Evolutionary conservation across 2,888 invertebrate genomes (phyloP), one percentile per base, ranked within the genome.

Genomic region (Apotomis betuletana): DNA sequence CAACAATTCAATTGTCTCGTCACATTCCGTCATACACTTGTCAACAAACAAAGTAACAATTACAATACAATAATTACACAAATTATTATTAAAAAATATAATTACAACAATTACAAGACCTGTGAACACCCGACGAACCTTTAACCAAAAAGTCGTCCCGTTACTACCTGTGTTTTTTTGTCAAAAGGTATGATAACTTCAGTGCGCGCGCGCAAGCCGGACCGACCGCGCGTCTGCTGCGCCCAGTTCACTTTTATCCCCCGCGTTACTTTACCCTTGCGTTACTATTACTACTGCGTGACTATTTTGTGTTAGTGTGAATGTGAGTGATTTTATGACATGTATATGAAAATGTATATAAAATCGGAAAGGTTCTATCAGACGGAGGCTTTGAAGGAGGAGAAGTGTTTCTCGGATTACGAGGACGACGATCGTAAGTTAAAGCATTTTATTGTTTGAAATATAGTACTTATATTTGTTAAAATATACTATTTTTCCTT

Each of bases 271-370:
- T n/a, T 49, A 8, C 52, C n/a, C 38, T 27, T 57, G 13, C 63
- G 63, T 63, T 15, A 63, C 58, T 15, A 27, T 27, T 27, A 27
- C 27, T 27, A 27, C 9, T 10, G 27, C 27, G 36, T 63, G 46
- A 27, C 27, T 15, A 41, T 49, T 49, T 49, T 61, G 5, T 10
- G 10, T 13, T 2, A 54, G 36, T 67, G 60, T 69, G 64, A 46
- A 72, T 72, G 74, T 75, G 67, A 74, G 72, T 67, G 76, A 70
- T 27, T 75, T 64, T 69, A 73, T 82, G 89, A 84, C 81, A 91
- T 92, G 92, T 91, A 89, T 87, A 80, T 91, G 41, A 90, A 91
- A 85, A 92, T 92, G 91, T 91, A 91, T 78, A 91, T 91, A 70
- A 91, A 92, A 83, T 88, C 92, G 74, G 92, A 92, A 77, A 84